Evolutionary conservation across 2,113 vertebrate species (phyloP).

Genomic region (Motacilla tschutschensis): DNA sequence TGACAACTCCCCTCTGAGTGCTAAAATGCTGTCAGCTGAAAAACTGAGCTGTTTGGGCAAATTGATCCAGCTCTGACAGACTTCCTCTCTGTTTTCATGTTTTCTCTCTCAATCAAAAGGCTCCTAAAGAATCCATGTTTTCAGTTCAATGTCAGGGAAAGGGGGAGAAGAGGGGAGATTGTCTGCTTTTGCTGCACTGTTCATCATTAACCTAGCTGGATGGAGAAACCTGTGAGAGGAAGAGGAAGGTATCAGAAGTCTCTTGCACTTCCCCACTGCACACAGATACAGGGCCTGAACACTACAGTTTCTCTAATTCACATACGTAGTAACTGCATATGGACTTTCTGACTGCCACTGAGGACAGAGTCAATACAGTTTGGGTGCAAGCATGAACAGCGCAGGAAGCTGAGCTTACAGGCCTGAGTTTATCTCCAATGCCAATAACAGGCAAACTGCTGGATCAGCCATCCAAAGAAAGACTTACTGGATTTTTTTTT

Average conservation of each 20-base stretch:
- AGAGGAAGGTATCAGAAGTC: neutral
- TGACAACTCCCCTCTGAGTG: constrained; percentile 67
- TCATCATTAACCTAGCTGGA: neutral
- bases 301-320: neutral
- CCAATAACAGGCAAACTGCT: neutral
- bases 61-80: constrained; percentile 62
- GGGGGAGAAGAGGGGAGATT: neutral
- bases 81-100: constrained; percentile 36
- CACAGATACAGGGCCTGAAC: rapidly evolving
- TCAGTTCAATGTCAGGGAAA: neutral
- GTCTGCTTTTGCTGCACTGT: neutral
- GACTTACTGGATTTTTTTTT: neutral
- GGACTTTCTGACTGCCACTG: neutral
- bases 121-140: constrained; percentile 23
- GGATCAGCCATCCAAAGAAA: neutral
- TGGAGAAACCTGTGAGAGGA: neutral
- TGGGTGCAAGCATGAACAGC: neutral
- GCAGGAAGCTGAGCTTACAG: neutral
- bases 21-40: constrained; percentile 62
- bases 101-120: constrained; percentile 56
- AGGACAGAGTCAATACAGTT: neutral
- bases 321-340: neutral
- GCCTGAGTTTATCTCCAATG: neutral
- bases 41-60: constrained; percentile 51
- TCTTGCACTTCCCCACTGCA: rapidly evolving